phyloP scores from a whole-genome alignment of 2,888 invertebrate genomes.

The Pammene fasciana region DNA sequence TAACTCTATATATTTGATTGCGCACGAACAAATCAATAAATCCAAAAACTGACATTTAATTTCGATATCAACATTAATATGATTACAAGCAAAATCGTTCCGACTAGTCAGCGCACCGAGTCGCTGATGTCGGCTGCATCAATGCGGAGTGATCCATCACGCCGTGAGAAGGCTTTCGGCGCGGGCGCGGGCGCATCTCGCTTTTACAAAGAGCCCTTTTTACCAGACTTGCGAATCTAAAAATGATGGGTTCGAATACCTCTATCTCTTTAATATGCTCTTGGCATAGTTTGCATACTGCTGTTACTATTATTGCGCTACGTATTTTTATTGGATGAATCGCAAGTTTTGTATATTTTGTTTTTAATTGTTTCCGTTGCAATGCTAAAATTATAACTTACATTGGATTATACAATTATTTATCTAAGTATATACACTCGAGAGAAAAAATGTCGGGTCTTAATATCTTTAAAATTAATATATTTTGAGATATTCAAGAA shows the following conservation, averaged over 20 bases:
- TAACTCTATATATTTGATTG: background rate
- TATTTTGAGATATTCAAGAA: no score
- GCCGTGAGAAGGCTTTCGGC: constrained; percentile 49
- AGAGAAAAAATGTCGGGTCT: no score
- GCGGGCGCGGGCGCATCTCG: constrained; percentile 41
- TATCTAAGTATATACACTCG: no score
- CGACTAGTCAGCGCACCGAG: constrained; percentile 26
- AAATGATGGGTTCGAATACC: background rate
- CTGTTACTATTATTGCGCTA: no score
- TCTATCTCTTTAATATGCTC: no score
- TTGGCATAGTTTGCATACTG: no score
- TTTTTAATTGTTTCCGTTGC: no score
- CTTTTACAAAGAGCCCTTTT: constrained; percentile 11
- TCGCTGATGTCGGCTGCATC: constrained; percentile 49
- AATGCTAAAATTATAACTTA: no score
- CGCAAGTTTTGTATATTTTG: no score
- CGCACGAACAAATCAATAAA: constrained; percentile 8
- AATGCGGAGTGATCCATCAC: constrained; percentile 57
- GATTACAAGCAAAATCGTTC: constrained; percentile 28
- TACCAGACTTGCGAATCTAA: background rate
- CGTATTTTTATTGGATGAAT: no score
- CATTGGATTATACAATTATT: no score
- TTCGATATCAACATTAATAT: constrained; percentile 24
- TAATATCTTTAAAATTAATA: no score
- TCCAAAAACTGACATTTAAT: background rate